These are phyloP conservation scores for Noturus placidus DNA, from an alignment of 2,113 vertebrate species.

Conservation along the genomic window DNA sequence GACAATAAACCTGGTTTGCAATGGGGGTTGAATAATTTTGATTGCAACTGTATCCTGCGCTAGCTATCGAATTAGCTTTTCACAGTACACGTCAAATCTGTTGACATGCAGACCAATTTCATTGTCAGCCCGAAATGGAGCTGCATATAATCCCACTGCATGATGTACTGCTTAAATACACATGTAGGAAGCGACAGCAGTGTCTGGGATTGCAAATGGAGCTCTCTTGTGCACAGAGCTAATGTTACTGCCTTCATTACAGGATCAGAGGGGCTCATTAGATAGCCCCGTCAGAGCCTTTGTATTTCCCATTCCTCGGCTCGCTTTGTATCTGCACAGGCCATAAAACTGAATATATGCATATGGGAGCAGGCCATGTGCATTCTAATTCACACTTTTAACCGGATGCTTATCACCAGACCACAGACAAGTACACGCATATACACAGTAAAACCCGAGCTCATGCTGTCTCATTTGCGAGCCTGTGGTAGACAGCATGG, in stretches of 20 bases:
- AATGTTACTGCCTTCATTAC: conserved; percentile 41
- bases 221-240: conserved; percentile 21
- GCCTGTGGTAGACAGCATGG: not conserved
- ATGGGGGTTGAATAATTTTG: no score
- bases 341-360: conserved; percentile 48
- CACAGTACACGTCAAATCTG: not conserved
- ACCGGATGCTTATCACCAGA: conserved; percentile 15
- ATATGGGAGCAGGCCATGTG: conserved; percentile 38
- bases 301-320: conserved; percentile 46
- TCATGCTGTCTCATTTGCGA: conserved; percentile 2
- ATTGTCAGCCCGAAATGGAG: not conserved
- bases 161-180: conserved; percentile 20
- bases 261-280: conserved; percentile 55
- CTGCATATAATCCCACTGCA: not conserved
- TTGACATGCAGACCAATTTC: not conserved
- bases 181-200: not conserved
- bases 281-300: conserved; percentile 40
- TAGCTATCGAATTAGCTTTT: conserved; percentile 5
- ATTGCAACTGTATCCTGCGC: not conserved
- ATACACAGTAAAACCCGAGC: not conserved
- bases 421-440: conserved; percentile 21
- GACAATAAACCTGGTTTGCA: no score
- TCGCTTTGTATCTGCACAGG: conserved; percentile 29
- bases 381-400: conserved; percentile 51
- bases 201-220: conserved; percentile 7